Conservation (phyloP, 2,797 vertebrate species). For the Halcyon smyrnensis region DNA sequence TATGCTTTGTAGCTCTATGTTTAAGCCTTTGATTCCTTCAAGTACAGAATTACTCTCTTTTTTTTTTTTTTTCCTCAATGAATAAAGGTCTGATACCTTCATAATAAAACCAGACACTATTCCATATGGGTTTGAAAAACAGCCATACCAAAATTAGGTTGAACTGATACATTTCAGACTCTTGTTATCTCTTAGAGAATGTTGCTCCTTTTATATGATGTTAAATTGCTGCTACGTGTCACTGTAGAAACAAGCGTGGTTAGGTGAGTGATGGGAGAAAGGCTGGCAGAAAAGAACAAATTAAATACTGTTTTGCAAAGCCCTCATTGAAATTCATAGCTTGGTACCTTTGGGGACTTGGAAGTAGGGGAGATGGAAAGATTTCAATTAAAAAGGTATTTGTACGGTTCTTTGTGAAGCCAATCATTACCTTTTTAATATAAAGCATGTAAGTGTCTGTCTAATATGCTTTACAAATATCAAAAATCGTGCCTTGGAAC, state of each 20-base stretch:
- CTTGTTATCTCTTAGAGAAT: slow-evolving; percentile 25
- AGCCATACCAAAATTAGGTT: not conserved
- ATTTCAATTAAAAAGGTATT: slow-evolving; percentile 88
- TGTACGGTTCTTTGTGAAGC: slow-evolving; percentile 66
- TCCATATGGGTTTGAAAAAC: not conserved
- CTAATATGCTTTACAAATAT: not conserved
- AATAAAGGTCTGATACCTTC: not conserved
- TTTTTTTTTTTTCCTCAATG: not conserved
- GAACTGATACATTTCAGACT: not conserved
- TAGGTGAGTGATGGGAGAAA: slow-evolving; percentile 37
- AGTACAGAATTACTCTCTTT: not conserved
- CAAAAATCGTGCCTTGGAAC: slow-evolving; percentile 18
- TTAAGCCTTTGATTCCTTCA: not conserved
- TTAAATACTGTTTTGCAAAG: slow-evolving; percentile 74
- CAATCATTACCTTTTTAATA: slow-evolving; percentile 43
- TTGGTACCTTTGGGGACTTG: slow-evolving; percentile 81
- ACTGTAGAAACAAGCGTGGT: slow-evolving; percentile 33
- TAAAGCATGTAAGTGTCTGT: slow-evolving; percentile 23
- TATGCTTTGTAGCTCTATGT: not conserved
- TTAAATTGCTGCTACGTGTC: not conserved
- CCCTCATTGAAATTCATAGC: slow-evolving; percentile 88
- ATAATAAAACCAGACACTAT: not conserved
- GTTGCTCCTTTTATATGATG: not conserved
- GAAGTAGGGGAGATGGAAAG: slow-evolving; percentile 73
- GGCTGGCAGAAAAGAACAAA: slow-evolving; percentile 45